Percentiles rank a stretch among this genome's conserved stretches.
phyloP scores from a whole-genome alignment of 2,888 invertebrate genomes.

The Listrodromus nycthemerus region DNA sequence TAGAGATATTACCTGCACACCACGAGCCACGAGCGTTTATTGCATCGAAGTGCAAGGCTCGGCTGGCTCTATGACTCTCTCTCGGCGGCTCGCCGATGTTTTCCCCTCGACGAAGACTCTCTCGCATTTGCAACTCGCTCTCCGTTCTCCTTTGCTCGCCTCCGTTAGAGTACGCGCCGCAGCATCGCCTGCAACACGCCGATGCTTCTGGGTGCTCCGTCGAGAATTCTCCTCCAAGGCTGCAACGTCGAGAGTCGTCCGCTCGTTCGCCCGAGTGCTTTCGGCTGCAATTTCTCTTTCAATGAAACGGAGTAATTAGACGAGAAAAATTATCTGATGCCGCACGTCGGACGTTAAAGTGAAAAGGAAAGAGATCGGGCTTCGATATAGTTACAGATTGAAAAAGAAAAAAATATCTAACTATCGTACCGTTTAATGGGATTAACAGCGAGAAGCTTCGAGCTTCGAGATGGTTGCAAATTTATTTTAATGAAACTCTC shows the following conservation, averaged over 20 bases:
- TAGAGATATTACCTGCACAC: slow-evolving; percentile 66
- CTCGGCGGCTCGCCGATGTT: slow-evolving; percentile 5
- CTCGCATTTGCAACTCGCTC: slow-evolving; percentile 62
- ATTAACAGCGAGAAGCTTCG: background rate
- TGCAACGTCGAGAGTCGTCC: slow-evolving; percentile 34
- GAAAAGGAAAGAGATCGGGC: background rate
- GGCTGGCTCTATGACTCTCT: slow-evolving; percentile 29
- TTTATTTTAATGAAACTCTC: no score
- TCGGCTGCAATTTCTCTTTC: slow-evolving; percentile 49
- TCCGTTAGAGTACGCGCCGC: slow-evolving; percentile 29
- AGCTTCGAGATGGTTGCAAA: background rate
- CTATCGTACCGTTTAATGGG: no score
- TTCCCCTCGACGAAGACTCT: background rate
- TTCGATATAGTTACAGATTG: background rate
- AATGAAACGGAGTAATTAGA: slow-evolving; percentile 51
- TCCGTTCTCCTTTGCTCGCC: slow-evolving; percentile 49
- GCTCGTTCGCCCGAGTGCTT: slow-evolving; percentile 26
- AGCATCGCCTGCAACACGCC: background rate
- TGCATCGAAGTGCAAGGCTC: slow-evolving; percentile 61
- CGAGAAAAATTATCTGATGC: slow-evolving; percentile 30
- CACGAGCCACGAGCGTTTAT: slow-evolving; percentile 63
- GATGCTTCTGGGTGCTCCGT: slow-evolving; percentile 29
- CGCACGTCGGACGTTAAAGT: background rate
- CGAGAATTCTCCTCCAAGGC: slow-evolving; percentile 28
- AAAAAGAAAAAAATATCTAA: no score